A percentile compares a stretch with the other conserved stretches of the same genome.
Conservation (phyloP, 2,113 vertebrate species). For the Bagarius yarrelli region DNA sequence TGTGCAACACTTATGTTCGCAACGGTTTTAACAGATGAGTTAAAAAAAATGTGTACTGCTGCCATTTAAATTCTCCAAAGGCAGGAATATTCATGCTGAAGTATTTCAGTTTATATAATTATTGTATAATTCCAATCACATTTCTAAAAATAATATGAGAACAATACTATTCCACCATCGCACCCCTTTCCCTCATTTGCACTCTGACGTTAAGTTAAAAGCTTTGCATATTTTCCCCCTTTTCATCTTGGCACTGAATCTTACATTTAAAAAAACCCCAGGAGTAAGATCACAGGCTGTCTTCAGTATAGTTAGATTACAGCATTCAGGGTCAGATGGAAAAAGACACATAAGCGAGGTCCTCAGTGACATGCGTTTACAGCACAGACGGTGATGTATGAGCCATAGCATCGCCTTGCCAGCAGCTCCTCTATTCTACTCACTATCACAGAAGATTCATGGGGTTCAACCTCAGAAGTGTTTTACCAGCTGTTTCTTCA, state of each 20-base stretch:
- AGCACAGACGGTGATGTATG: conserved; percentile 42
- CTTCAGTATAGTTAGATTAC: conserved; percentile 12
- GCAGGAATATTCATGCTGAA: no score
- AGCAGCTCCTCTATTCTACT: conserved; percentile 31
- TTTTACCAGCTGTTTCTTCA: conserved; percentile 32
- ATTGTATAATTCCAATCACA: neutral
- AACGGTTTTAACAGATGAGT: no score
- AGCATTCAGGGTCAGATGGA: conserved; percentile 23
- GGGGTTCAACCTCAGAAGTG: conserved; percentile 12
- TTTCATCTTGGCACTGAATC: neutral
- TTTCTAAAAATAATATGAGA: neutral
- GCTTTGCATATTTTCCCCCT: neutral
- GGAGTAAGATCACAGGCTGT: neutral
- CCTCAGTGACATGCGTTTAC: conserved; percentile 22
- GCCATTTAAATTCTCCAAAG: no score
- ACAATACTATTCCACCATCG: neutral
- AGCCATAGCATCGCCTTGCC: conserved; percentile 33
- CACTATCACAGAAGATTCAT: conserved; percentile 32
- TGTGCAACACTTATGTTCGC: no score
- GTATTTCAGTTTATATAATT: no score
- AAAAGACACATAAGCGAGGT: conserved; percentile 2
- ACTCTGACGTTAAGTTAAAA: neutral
- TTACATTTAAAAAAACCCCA: neutral
- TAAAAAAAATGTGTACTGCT: no score
- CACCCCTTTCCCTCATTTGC: neutral